Percentiles rank a stretch among this genome's conserved stretches.
Conservation (phyloP, 2,113 vertebrate genomes). For the Trichechus manatus region DNA sequence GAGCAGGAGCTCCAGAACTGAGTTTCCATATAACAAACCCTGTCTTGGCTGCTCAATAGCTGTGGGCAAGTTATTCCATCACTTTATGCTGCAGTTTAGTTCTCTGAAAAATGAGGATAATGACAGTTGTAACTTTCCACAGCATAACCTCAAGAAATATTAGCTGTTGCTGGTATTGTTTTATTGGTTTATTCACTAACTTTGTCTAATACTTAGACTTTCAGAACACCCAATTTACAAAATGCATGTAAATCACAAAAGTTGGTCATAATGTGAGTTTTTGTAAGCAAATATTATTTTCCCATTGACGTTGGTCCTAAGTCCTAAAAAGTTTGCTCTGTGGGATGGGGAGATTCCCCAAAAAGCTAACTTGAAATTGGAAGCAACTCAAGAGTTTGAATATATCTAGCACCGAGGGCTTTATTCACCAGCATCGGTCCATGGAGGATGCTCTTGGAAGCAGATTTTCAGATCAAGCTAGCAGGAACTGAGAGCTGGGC, state of each 20-base stretch:
- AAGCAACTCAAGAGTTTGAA: constrained; percentile 16
- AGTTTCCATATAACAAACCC: not conserved
- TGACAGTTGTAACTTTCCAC: not conserved
- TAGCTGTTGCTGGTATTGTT: not conserved
- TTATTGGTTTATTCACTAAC: not conserved
- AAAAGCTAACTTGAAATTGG: constrained; percentile 13
- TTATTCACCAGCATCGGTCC: not conserved
- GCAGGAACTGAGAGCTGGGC: not conserved
- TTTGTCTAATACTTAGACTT: constrained; percentile 5
- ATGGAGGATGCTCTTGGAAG: not conserved
- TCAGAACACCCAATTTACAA: not conserved
- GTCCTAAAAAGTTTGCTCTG: not conserved
- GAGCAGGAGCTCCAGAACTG: not conserved
- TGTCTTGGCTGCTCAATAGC: not conserved
- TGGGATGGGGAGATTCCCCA: not conserved
- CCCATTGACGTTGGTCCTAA: not conserved
- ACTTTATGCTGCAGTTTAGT: not conserved
- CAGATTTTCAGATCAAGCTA: not conserved
- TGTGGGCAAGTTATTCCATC: not conserved
- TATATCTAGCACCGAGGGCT: not conserved
- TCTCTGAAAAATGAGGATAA: not conserved
- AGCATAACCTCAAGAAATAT: not conserved
- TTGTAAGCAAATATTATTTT: constrained; percentile 33
- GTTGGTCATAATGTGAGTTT: not conserved
- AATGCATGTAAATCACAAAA: not conserved